Evolutionary conservation across 2,888 invertebrate species (phyloP).

Genomic region (Acrobasis suavella): DNA sequence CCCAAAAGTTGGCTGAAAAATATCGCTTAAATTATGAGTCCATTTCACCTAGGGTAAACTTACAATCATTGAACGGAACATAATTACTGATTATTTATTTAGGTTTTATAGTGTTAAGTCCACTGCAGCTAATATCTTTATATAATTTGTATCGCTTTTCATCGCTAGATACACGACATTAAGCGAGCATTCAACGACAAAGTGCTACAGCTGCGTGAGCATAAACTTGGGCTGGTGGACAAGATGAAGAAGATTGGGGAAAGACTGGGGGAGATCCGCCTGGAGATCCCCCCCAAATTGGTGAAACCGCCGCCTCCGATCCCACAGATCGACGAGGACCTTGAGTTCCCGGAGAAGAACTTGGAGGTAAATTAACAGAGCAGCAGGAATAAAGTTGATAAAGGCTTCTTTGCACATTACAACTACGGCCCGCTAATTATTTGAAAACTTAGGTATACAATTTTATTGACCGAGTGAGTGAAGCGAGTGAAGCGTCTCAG

Average conservation of each 20-base stretch:
- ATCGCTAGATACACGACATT: slow-evolving; percentile 61
- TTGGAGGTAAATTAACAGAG: slow-evolving; percentile 64
- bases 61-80: too few relatives aligned
- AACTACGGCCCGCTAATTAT: background rate
- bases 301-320: slow-evolving; percentile 68
- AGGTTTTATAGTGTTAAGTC: too few relatives aligned
- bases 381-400: background rate
- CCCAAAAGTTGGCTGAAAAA: too few relatives aligned
- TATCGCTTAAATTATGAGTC: too few relatives aligned
- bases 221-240: slow-evolving; percentile 58
- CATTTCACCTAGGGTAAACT: too few relatives aligned
- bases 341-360: slow-evolving; percentile 83
- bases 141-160: too few relatives aligned
- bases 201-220: slow-evolving; percentile 62
- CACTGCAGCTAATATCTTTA: too few relatives aligned
- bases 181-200: slow-evolving; percentile 69
- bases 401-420: too few relatives aligned
- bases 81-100: too few relatives aligned
- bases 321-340: slow-evolving; percentile 72
- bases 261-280: slow-evolving; percentile 78
- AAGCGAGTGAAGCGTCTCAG: too few relatives aligned
- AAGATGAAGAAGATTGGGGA: slow-evolving; percentile 64
- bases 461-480: too few relatives aligned
- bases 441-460: too few relatives aligned
- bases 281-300: slow-evolving; percentile 79